These are phyloP conservation scores for Xenops minutus DNA, from an alignment of 2,797 vertebrate genomes.

Conservation along the genomic window DNA sequence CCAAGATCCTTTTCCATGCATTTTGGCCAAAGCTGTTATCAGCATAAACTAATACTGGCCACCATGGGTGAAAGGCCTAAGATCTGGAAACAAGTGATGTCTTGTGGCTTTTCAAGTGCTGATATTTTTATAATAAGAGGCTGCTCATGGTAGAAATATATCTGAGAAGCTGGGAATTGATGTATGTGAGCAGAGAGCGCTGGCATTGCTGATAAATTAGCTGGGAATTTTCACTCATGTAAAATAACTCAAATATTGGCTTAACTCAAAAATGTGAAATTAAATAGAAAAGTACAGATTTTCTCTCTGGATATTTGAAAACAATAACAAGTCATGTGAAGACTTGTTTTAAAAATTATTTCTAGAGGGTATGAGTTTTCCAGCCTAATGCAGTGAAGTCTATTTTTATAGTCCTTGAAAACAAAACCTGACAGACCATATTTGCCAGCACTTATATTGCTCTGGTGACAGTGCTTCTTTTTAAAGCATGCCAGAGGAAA, in stretches of 20 bases:
- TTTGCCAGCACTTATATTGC: constrained; percentile 52
- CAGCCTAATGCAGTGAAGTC: constrained; percentile 32
- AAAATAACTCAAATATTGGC: constrained; percentile 4
- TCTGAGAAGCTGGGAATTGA: not conserved
- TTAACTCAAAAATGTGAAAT: constrained; percentile 23
- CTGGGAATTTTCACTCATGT: not conserved
- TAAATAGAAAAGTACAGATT: constrained; percentile 37
- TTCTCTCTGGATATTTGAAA: constrained; percentile 32
- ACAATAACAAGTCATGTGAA: constrained; percentile 46
- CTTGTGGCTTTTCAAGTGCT: not conserved
- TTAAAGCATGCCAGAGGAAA: constrained; percentile 48
- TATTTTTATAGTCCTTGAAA: constrained; percentile 67
- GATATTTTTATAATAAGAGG: not conserved
- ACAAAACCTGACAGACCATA: constrained; percentile 48
- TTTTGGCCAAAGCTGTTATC: not conserved
- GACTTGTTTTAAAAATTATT: constrained; percentile 46
- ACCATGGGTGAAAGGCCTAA: not conserved
- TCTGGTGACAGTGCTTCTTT: constrained; percentile 32
- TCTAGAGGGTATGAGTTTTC: constrained; percentile 50
- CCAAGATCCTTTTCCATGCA: not conserved
- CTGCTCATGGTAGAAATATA: not conserved
- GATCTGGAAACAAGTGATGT: not conserved
- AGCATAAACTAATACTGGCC: not conserved
- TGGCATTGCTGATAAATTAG: not conserved
- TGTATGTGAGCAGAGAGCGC: not conserved